Base-by-base conservation (phyloP, 2,888 invertebrate genomes). In the Xestia sexstrigata region DNA sequence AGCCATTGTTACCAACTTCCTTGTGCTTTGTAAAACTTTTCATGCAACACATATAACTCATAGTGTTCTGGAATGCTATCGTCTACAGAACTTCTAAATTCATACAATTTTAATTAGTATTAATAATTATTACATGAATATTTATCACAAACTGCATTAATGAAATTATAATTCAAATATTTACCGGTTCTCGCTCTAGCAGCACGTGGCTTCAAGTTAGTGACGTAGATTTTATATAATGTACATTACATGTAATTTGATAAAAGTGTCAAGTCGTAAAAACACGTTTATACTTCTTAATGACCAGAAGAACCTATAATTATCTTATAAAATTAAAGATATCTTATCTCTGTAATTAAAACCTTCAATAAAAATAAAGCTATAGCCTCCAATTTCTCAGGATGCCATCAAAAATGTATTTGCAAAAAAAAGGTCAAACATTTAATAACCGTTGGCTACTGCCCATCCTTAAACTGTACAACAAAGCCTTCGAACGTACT, bases 1-100 rank as follows among this genome's bases (percentile, higher is more conserved):
- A 79, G 85, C 89, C 91, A 91, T 93, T 86, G 86, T 86, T 86
- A 67, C 90, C 90, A 90, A 88, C 93, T 94, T 95, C 94, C 94
- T 93, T 91, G 88, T 92, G 85, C 88, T 91, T 87, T 84, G 85
- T 87, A 87, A 84, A 65, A 74, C 87, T 80, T 49, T 82, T 80
- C 68, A 79, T 74, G 47, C 30, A 58, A 23, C 49, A 52, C 71
- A 71, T 75, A 66, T 30, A 58, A 45, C 26, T 52, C 63, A 70
- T 70, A 72, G 4, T 23, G 17, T 70, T 76, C 47, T 67, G 30
- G 69, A 76, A 72, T 74, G 3, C 26, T 70, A 39, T 47, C 60
- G 30, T 66, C 23, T 52, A 9, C 55, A 69, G 35, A 58, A 73
- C 58, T 75, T 63, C 58, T 76, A 67, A 76, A 74, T 65, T 15